Evolutionary conservation across 2,888 invertebrate species (phyloP).

Genomic region (Apoda limacodes): DNA sequence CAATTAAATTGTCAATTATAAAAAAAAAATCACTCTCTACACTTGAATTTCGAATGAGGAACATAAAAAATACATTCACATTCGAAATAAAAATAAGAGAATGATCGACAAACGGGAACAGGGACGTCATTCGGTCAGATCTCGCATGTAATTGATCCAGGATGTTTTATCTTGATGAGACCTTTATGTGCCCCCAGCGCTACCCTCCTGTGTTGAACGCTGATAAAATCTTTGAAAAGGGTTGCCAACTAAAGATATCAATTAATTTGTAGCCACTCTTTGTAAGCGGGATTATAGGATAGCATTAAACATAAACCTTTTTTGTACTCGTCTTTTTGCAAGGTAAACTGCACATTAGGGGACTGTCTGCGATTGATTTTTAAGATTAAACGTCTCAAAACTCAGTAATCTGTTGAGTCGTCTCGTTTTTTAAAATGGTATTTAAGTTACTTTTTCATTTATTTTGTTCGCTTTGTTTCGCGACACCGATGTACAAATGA

Average conservation of each 20-base stretch:
- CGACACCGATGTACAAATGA: conserved; percentile 45
- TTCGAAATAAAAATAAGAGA: conserved; percentile 37
- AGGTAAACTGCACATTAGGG: conserved; percentile 32
- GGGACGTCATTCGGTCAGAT: conserved; percentile 45
- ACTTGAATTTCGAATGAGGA: no score
- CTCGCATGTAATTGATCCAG: conserved; percentile 62
- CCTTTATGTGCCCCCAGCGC: conserved; percentile 57
- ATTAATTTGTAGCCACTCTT: conserved; percentile 68
- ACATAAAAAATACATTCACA: no score
- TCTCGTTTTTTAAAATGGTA: conserved; percentile 36
- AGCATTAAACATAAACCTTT: conserved; percentile 41
- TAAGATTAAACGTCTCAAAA: conserved; percentile 43
- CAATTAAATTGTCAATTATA: no score
- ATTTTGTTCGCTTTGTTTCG: conserved; percentile 45
- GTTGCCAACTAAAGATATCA: conserved; percentile 67
- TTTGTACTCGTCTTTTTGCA: conserved; percentile 38
- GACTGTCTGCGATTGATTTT: conserved; percentile 44
- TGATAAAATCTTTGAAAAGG: conserved; percentile 66
- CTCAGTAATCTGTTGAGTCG: conserved; percentile 33
- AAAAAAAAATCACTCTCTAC: no score
- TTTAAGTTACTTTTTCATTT: conserved; percentile 37
- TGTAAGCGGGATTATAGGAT: conserved; percentile 54
- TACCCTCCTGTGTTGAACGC: conserved; percentile 56
- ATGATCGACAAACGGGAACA: conserved; percentile 49
- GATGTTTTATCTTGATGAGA: conserved; percentile 65